Conservation (phyloP, 1,140 invertebrate genomes). For the Drosophila virilis region DNA sequence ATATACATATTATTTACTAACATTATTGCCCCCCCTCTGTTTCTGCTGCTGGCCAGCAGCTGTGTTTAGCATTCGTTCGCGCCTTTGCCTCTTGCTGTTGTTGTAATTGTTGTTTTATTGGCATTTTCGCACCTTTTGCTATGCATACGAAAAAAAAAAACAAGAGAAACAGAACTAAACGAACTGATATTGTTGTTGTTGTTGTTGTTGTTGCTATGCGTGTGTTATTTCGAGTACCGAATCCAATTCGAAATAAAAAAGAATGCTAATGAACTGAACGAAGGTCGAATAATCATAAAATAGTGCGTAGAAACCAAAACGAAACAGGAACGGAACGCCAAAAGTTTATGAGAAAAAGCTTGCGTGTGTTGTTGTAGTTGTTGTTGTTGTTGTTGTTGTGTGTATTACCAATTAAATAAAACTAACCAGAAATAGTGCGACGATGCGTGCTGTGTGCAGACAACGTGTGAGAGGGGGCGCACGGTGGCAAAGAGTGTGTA, state of each 20-base stretch:
- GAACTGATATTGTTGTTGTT: not conserved
- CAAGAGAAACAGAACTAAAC: not conserved
- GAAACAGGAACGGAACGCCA: constrained; percentile 31
- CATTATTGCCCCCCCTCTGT: not conserved
- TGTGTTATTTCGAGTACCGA: constrained; percentile 11
- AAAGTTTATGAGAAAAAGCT: constrained; percentile 21
- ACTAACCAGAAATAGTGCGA: constrained; percentile 37
- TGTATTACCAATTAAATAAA: constrained; percentile 34
- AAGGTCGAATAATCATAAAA: constrained; percentile 61
- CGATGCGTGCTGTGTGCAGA: constrained; percentile 21
- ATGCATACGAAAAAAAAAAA: not conserved
- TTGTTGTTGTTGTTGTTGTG: constrained; percentile 2
- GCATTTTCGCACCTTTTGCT: constrained; percentile 42
- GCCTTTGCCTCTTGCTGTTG: constrained; percentile 9
- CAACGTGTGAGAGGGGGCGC: not conserved
- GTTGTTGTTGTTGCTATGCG: constrained; percentile 14
- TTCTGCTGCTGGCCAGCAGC: constrained; percentile 4
- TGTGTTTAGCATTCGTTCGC: constrained; percentile 23
- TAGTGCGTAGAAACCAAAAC: constrained; percentile 59
- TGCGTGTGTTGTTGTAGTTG: not conserved
- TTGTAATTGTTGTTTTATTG: constrained; percentile 32
- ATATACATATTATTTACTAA: not conserved
- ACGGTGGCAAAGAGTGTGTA: too few relatives aligned
- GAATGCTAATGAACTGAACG: constrained; percentile 81
- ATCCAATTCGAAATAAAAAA: constrained; percentile 21